Evolutionary conservation across 2,888 invertebrate species (phyloP).

Genomic region (Corythucha ciliata): DNA sequence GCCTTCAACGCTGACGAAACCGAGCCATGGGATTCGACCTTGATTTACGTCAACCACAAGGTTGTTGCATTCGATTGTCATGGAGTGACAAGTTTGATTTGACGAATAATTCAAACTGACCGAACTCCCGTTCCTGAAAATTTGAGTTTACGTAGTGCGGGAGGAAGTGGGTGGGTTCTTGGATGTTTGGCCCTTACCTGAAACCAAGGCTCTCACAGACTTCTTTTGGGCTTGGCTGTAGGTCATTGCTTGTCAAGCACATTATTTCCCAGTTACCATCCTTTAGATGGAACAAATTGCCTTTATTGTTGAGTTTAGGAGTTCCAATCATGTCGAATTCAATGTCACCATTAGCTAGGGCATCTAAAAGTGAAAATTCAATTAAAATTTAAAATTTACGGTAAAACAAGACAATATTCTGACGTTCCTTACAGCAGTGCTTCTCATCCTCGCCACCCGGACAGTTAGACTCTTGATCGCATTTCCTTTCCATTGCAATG

Average conservation of each 20-base stretch:
- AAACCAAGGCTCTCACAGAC: slow-evolving; percentile 62
- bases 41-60: too few relatives aligned
- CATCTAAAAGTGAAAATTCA: slow-evolving; percentile 47
- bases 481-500: slow-evolving; percentile 50
- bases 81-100: too few relatives aligned
- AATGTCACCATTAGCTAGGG: slow-evolving; percentile 55
- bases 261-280: slow-evolving; percentile 56
- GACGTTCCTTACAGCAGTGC: slow-evolving; percentile 58
- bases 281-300: slow-evolving; percentile 54
- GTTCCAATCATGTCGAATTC: slow-evolving; percentile 47
- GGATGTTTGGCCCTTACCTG: too few relatives aligned
- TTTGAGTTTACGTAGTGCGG: too few relatives aligned
- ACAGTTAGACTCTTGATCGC: slow-evolving; percentile 59
- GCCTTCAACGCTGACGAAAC: too few relatives aligned
- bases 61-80: too few relatives aligned
- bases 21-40: too few relatives aligned
- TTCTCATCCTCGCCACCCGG: slow-evolving; percentile 63
- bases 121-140: too few relatives aligned
- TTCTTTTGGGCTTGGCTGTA: slow-evolving; percentile 46
- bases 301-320: slow-evolving; percentile 46
- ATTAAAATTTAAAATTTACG: too few relatives aligned
- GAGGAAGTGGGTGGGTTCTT: too few relatives aligned
- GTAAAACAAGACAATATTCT: too few relatives aligned
- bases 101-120: too few relatives aligned
- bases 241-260: slow-evolving; percentile 44